phyloP scores from a whole-genome alignment of 2,888 invertebrate species.

The Digitonthophagus gazella region DNA sequence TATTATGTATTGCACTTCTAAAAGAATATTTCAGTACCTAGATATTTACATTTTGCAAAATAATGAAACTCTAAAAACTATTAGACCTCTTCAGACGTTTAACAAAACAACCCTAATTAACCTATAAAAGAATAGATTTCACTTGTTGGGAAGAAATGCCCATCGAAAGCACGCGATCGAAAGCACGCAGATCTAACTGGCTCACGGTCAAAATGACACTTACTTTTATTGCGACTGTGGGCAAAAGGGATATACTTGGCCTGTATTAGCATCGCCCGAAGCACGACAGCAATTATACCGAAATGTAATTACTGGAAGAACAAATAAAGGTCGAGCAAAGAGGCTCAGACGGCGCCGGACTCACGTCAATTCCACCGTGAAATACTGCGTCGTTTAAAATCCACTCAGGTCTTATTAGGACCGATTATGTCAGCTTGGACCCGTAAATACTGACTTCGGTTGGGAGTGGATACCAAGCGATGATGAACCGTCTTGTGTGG shows the following conservation, averaged over 20 bases:
- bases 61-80: no score
- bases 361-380: constrained; percentile 18
- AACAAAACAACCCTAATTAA: neutral
- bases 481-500: constrained; percentile 5
- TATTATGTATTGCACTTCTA: no score
- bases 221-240: constrained; percentile 28
- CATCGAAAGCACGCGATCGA: constrained; percentile 26
- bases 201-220: constrained; percentile 34
- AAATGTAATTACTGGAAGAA: constrained; percentile 28
- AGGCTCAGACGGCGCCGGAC: neutral
- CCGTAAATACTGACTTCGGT: neutral
- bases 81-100: no score
- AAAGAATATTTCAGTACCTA: no score
- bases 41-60: no score
- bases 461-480: neutral
- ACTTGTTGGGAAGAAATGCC: neutral
- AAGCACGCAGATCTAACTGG: constrained; percentile 30
- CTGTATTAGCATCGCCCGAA: constrained; percentile 31
- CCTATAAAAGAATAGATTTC: neutral
- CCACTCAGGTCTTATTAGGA: constrained; percentile 24
- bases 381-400: constrained; percentile 23
- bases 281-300: constrained; percentile 28
- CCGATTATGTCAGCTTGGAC: constrained; percentile 16
- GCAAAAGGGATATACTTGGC: constrained; percentile 20
- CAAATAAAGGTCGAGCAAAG: constrained; percentile 30